Percentiles rank a stretch among this genome's conserved stretches.
phyloP scores from a whole-genome alignment of 2,113 vertebrate species.

The Eptatretus burgeri region DNA sequence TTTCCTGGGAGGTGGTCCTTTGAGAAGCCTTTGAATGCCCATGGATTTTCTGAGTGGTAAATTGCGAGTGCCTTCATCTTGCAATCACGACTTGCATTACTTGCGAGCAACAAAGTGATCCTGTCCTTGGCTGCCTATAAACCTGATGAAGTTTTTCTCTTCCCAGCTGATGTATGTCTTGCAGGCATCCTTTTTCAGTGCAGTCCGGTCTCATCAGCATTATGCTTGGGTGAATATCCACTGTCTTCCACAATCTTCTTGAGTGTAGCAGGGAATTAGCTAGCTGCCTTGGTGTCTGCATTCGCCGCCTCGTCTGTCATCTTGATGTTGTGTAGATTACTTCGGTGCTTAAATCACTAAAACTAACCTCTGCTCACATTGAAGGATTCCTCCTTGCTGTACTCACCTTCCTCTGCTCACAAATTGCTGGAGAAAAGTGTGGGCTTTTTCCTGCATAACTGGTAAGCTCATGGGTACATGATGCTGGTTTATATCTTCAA shows the following conservation, averaged over 20 bases:
- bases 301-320: not conserved
- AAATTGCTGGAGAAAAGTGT: not conserved
- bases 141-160: not conserved
- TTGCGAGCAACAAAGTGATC: not conserved
- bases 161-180: not conserved
- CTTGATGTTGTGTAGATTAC: not conserved
- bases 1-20: not conserved
- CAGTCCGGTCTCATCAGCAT: not conserved
- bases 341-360: not conserved
- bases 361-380: not conserved
- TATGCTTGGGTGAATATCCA: not conserved
- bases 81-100: no score
- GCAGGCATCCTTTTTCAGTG: not conserved
- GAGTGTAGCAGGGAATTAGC: not conserved
- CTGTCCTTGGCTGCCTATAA: not conserved
- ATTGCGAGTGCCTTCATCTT: not conserved
- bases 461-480: not conserved
- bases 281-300: not conserved
- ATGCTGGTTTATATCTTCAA: not conserved
- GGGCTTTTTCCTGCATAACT: not conserved
- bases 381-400: not conserved
- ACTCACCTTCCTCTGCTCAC: not conserved
- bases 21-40: not conserved
- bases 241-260: not conserved
- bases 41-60: not conserved